These are phyloP conservation scores for Megalurothrips usitatus DNA, from an alignment of 2,888 invertebrate genomes.

Conservation along the genomic window DNA sequence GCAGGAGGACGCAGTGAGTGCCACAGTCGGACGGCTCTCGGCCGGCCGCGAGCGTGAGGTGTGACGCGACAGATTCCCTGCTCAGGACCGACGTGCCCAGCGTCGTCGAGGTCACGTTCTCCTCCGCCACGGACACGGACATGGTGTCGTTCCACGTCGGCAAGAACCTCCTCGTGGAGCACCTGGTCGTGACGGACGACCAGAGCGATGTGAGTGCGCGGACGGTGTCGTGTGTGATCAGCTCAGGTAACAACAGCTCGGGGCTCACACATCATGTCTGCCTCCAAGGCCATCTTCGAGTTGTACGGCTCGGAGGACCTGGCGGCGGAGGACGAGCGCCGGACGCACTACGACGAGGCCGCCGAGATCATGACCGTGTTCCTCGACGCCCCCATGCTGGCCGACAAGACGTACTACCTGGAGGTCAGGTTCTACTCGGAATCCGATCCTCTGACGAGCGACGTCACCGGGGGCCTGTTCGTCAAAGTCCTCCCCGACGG, in stretches of 20 bases:
- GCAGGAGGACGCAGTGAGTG: not conserved
- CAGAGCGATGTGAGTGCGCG: not conserved
- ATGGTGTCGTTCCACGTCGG: not conserved
- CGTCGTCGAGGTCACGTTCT: not conserved
- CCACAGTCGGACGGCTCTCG: no score
- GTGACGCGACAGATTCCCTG: not conserved
- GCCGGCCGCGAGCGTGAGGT: no score
- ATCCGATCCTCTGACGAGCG: not conserved
- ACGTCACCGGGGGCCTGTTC: not conserved
- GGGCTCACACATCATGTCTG: not conserved
- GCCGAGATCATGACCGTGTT: not conserved
- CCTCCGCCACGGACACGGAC: not conserved
- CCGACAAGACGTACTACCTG: not conserved
- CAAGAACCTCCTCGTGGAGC: not conserved
- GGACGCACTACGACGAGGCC: not conserved
- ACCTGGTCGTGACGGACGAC: not conserved
- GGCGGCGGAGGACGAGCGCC: not conserved
- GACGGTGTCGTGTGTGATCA: not conserved
- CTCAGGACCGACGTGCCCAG: not conserved
- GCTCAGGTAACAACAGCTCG: no score
- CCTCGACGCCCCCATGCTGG: not conserved
- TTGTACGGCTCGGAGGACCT: not conserved
- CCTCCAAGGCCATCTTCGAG: not conserved
- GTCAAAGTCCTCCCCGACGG: not conserved
- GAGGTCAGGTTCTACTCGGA: not conserved